phyloP scores from a whole-genome alignment of 2,888 invertebrate species.

The Thymelicus sylvestris region DNA sequence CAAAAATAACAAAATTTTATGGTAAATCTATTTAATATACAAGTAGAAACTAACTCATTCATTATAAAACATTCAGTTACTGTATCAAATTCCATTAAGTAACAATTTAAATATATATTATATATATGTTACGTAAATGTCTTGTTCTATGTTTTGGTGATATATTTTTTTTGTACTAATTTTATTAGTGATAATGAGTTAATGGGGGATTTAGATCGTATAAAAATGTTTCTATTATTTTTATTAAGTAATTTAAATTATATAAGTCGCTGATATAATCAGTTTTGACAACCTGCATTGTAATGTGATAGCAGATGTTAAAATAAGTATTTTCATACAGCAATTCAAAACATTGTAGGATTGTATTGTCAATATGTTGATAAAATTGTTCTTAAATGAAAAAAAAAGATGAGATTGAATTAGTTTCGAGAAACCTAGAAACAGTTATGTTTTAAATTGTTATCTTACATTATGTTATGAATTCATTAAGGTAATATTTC shows the following conservation, averaged over 20 bases:
- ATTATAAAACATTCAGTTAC: not conserved
- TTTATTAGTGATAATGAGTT: conserved; percentile 17
- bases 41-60: too few species aligned
- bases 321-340: too few species aligned
- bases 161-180: conserved; percentile 8
- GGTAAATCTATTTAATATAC: too few species aligned
- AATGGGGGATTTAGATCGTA: too few species aligned
- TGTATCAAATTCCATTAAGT: conserved; percentile 38
- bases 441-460: conserved; percentile 8
- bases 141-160: not conserved
- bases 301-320: too few species aligned
- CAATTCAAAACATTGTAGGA: too few species aligned
- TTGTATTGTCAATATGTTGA: too few species aligned
- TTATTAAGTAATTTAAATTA: not conserved
- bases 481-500: not conserved
- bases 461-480: conserved; percentile 28
- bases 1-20: too few species aligned
- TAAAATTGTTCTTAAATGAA: too few species aligned
- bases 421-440: not conserved
- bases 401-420: not conserved
- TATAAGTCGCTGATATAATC: not conserved
- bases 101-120: not conserved
- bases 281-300: not conserved
- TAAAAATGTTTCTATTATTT: not conserved
- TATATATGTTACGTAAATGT: not conserved